Base-by-base conservation (phyloP, 1,140 invertebrate species). In the Drosophila pseudoananassae region DNA sequence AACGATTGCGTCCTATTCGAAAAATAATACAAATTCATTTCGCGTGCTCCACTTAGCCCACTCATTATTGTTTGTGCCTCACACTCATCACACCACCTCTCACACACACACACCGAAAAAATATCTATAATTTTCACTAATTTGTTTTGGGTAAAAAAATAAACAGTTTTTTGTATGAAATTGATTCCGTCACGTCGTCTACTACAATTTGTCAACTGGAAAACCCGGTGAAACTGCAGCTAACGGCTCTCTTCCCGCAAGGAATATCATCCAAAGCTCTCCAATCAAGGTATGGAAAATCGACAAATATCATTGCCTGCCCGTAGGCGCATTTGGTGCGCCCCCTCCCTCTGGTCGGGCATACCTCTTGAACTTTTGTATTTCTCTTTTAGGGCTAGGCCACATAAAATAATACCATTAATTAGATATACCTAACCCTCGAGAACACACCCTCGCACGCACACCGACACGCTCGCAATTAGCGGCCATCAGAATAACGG, bases 161-260 rank as follows among this genome's bases (percentile, higher is more conserved):
- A 43, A 63, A 63, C 51, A 38, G 51, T 80, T 76, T 68, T 73
- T 80, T 76, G 65, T 76, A 76, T 85, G 63, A 66, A 88, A 78
- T 74, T 83, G 66, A 88, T 89, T 88, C 83, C 83, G 83, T 88
- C 83, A 88, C 83, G 83, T 77, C 83, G 83, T 73, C 83, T 88
- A 88, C 83, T 88, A 88, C 83, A 88, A 88, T 88, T 88, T 88
- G 83, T 88, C 84, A 88, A 78, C 71, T 74, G 57, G 71, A 74
- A 61, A 75, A 20, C 40, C 57, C 45, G n/a, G 38, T 38, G 8
- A 76, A 50, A 50, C 53, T 50, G 25, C 14, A 33, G 54, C 53
- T 29, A 70, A 20, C 43, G 50, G 40, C 66, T 56, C 47, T 64
- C 31, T 69, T 47, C 52, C 50, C 47, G 14, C 38, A 43, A 59